Percentiles rank a stretch among this genome's conserved stretches.
Evolutionary conservation across 2,113 vertebrate genomes (phyloP).

Genomic region (Marmota flaviventris): DNA sequence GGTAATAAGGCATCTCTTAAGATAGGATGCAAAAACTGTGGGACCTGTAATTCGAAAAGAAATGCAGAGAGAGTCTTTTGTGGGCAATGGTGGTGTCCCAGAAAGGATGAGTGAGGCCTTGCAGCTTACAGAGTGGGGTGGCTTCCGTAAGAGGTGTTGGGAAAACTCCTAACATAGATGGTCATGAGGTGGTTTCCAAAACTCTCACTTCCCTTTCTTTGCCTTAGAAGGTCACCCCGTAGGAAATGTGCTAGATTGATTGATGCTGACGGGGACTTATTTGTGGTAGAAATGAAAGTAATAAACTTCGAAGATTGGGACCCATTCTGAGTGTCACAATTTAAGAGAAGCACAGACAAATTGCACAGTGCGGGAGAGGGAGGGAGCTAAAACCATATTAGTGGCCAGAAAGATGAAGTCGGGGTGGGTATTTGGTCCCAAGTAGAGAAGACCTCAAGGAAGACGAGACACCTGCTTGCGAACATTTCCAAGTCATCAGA

Average conservation of each 20-base stretch:
- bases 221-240: slow-evolving; percentile 57
- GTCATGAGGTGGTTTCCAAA: neutral
- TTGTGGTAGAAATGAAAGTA: slow-evolving; percentile 74
- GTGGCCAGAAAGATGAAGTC: neutral
- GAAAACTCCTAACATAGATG: neutral
- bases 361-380: neutral
- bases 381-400: neutral
- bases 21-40: neutral
- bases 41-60: neutral
- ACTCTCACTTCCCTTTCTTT: neutral
- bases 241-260: slow-evolving; percentile 64
- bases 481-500: neutral
- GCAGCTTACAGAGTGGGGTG: neutral
- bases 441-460: neutral
- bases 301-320: slow-evolving; percentile 69
- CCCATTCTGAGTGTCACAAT: slow-evolving; percentile 56
- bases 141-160: neutral
- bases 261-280: slow-evolving; percentile 72
- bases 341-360: slow-evolving; percentile 26
- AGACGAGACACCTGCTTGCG: neutral
- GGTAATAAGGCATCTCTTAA: neutral
- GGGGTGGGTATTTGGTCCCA: neutral
- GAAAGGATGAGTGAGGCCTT: neutral
- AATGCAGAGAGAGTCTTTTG: neutral
- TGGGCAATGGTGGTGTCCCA: neutral